These are phyloP conservation scores for Dendrolimus houi DNA, from an alignment of 2,888 invertebrate species.

Conservation along the genomic window DNA sequence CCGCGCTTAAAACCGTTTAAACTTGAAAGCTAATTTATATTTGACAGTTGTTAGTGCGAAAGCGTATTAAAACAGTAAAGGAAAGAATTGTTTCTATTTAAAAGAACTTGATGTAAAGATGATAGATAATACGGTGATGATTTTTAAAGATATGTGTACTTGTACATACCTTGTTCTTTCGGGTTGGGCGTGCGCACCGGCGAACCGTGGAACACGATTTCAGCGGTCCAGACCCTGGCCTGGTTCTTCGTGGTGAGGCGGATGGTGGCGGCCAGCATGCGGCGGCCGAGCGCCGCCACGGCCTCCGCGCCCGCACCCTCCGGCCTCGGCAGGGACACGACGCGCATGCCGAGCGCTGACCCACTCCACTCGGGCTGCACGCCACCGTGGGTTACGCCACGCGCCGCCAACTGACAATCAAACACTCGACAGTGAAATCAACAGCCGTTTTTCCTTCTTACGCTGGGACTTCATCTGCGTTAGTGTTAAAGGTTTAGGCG, in stretches of 20 bases:
- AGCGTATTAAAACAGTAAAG: too few species aligned
- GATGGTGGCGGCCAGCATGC: constrained; percentile 89
- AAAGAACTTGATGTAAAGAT: too few species aligned
- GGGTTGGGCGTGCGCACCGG: constrained; percentile 87
- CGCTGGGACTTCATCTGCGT: too few species aligned
- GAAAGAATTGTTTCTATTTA: too few species aligned
- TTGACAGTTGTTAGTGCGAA: too few species aligned
- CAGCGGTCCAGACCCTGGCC: constrained; percentile 90
- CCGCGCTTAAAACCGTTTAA: too few species aligned
- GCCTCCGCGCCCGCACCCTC: constrained; percentile 65
- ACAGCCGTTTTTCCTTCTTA: too few species aligned
- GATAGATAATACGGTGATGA: too few species aligned
- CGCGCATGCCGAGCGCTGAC: constrained; percentile 86
- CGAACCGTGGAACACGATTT: constrained; percentile 90
- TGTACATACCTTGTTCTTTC: constrained; percentile 82
- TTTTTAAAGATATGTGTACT: too few species aligned
- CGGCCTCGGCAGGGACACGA: constrained; percentile 85
- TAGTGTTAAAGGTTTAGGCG: too few species aligned
- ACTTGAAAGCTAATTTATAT: too few species aligned
- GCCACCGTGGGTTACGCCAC: constrained; percentile 93
- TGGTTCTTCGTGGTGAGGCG: constrained; percentile 87
- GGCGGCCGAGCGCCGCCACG: constrained; percentile 83
- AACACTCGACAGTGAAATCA: background rate
- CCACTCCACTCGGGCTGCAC: constrained; percentile 95
- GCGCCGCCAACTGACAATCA: constrained; percentile 79